A percentile compares a stretch with the other conserved stretches of the same genome.
Evolutionary conservation across 2,797 vertebrate genomes (phyloP).

Genomic region (Sus cebifrons): DNA sequence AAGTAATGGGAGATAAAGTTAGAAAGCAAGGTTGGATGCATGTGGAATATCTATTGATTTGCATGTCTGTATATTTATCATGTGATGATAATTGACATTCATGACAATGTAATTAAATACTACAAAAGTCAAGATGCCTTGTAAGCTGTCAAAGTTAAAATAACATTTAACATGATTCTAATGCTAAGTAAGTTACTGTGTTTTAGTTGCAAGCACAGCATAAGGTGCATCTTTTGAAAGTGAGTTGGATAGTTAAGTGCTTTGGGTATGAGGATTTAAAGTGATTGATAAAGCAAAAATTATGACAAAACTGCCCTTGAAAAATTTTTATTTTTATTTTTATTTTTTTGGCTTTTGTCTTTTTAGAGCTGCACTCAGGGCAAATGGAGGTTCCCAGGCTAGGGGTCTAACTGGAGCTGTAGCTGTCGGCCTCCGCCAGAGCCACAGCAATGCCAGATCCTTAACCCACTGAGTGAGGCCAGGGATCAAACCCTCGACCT

Average conservation of each 20-base stretch:
- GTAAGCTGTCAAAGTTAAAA: constrained; percentile 31
- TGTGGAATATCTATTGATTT: neutral
- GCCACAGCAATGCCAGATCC: too few relatives aligned
- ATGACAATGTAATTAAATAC: neutral
- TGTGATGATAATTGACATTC: constrained; percentile 2
- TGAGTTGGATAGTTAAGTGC: neutral
- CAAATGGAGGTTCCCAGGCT: too few relatives aligned
- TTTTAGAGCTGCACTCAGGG: too few relatives aligned
- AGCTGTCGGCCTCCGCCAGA: too few relatives aligned
- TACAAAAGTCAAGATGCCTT: constrained; percentile 45
- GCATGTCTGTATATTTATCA: neutral
- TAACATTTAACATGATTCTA: constrained; percentile 17
- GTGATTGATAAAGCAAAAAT: constrained; percentile 13
- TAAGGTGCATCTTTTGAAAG: neutral
- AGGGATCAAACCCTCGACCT: too few relatives aligned
- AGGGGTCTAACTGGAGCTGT: too few relatives aligned
- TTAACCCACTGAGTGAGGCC: too few relatives aligned
- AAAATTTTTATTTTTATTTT: neutral
- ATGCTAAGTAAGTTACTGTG: constrained; percentile 16
- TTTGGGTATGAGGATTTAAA: neutral
- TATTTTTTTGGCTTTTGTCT: too few relatives aligned
- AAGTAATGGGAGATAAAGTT: neutral
- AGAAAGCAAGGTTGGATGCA: neutral
- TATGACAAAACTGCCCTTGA: constrained; percentile 2
- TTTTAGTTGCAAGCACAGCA: neutral